Evolutionary conservation across 2,113 vertebrate species (phyloP), one percentile per base, ranked within the genome.

Genomic region (Octodon degus): DNA sequence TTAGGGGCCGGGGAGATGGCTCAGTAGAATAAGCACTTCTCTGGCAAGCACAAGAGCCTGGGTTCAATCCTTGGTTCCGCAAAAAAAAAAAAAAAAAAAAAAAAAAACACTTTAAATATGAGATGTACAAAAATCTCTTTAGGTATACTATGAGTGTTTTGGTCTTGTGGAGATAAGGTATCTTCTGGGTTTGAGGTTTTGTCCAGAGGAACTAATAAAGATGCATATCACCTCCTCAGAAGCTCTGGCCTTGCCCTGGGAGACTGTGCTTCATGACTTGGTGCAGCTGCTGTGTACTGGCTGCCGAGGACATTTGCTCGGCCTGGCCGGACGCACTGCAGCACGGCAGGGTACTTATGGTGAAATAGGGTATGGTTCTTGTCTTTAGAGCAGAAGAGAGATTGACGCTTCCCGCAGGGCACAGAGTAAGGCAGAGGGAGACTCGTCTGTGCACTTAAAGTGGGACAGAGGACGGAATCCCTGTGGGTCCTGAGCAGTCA

Each of bases 161-260:
- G 17, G 68, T 93, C 13, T 89, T 82, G 53, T 7, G 53, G 80
- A 83, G 91, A 74, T 3, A 79, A 53, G 13, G 24, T 94, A 68
- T 47, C 13, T 95, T 5, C 37, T 82, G 17, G 81, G 80, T 90
- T 82, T 96, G 87, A 70, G 81, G 22, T 50, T 82, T 65, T 83
- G 2, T 93, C n/a, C 17, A 65, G 30, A n/a, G 92, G 24, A 89
- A 50, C n/a, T 83, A 47, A 50, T 74, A 53, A 16, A 43, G 50
- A 12, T 68, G 34, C 14, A 32, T 11, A 37, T 62, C 25, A 12
- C 60, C 72, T 91, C 17, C n/a, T 62, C 58, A 47, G 47, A 79
- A 89, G 62, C 62, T 84, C 63, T 24, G 25, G 55, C 74, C 24
- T 83, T 80, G 68, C 25, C 68, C 50, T 81, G n/a, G 65, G 70